These are phyloP conservation scores for Deilephila porcellus DNA, from an alignment of 2,888 invertebrate genomes.

Conservation along the genomic window DNA sequence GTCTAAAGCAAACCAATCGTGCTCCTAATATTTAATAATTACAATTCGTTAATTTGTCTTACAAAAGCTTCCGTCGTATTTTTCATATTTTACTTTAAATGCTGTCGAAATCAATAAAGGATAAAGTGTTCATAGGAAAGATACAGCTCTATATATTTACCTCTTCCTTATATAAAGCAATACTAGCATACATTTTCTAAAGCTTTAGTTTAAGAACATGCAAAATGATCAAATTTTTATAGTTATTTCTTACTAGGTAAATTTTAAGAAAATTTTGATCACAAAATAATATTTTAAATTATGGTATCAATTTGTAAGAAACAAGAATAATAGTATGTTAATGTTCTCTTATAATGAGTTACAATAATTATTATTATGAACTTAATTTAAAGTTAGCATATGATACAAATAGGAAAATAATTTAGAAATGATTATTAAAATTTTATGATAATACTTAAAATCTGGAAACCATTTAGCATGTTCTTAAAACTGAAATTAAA, in stretches of 20 bases:
- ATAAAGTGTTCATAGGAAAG: constrained; percentile 5
- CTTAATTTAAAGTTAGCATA: too few relatives aligned
- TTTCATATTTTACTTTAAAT: not conserved
- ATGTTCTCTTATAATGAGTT: not conserved
- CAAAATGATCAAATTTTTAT: not conserved
- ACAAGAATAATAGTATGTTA: not conserved
- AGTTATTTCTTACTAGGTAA: too few relatives aligned
- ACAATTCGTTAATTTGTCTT: not conserved
- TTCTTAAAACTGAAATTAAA: constrained; percentile 7
- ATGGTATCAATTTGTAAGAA: not conserved
- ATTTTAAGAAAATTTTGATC: too few relatives aligned
- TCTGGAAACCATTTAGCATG: not conserved
- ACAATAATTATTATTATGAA: not conserved
- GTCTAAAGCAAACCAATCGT: not conserved
- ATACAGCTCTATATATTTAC: not conserved
- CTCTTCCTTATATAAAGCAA: constrained; percentile 13
- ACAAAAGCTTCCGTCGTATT: not conserved
- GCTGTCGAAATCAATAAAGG: constrained; percentile 22
- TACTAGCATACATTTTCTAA: constrained; percentile 20
- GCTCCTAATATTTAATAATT: not conserved
- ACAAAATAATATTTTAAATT: not conserved
- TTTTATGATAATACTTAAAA: not conserved
- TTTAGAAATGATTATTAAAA: too few relatives aligned
- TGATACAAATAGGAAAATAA: too few relatives aligned
- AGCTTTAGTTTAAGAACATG: constrained; percentile 18